Evolutionary conservation across 1,140 invertebrate genomes (phyloP).

Genomic region (Lepidostoma basale): DNA sequence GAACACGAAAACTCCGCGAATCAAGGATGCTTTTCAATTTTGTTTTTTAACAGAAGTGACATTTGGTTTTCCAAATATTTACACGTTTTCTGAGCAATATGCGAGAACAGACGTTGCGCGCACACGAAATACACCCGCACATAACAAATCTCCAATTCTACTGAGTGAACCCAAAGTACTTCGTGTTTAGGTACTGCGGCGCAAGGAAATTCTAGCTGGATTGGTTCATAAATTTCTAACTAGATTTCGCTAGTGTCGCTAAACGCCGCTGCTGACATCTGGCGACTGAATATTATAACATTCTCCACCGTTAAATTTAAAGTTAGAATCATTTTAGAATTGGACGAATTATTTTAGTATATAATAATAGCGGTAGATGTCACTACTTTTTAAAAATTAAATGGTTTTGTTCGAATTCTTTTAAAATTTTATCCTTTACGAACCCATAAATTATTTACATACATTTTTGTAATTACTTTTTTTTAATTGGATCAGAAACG

Average conservation of each 20-base stretch:
- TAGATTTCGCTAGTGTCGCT: slow-evolving; percentile 9
- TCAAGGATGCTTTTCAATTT: neutral
- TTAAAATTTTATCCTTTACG: too few relatives aligned
- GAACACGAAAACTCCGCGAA: slow-evolving; percentile 10
- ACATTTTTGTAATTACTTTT: too few relatives aligned
- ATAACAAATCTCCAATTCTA: slow-evolving; percentile 24
- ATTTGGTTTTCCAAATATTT: slow-evolving; percentile 37
- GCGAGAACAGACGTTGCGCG: slow-evolving; percentile 7
- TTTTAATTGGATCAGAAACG: too few relatives aligned
- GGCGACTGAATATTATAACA: neutral
- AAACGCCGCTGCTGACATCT: neutral
- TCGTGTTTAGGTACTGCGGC: neutral
- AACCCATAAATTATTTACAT: too few relatives aligned
- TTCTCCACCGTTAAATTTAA: neutral
- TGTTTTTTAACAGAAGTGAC: slow-evolving; percentile 26
- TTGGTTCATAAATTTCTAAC: slow-evolving; percentile 5
- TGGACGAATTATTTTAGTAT: too few relatives aligned
- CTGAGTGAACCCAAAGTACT: slow-evolving; percentile 3
- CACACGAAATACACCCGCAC: slow-evolving; percentile 4
- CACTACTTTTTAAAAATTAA: too few relatives aligned
- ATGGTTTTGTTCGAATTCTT: too few relatives aligned
- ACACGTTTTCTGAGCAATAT: slow-evolving; percentile 27
- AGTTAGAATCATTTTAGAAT: too few relatives aligned
- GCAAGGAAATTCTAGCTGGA: neutral
- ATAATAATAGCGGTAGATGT: too few relatives aligned